These are phyloP conservation scores for Tribolium castaneum DNA, from an alignment of 1,140 invertebrate species.

Conservation along the genomic window DNA sequence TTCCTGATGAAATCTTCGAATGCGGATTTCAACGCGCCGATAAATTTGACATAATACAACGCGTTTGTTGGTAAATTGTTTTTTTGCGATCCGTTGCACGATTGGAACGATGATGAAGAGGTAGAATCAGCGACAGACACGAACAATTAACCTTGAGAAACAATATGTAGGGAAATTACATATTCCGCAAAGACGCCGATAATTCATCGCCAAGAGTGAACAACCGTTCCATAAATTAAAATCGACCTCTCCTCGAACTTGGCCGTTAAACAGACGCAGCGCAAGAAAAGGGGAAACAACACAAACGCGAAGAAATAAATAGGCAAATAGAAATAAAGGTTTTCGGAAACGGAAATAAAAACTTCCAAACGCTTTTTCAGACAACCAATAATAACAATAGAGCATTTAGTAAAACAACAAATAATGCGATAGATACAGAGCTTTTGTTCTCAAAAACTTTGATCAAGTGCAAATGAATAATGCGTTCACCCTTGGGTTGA, in stretches of 20 bases:
- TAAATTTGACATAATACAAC: neutral
- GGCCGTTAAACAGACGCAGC: neutral
- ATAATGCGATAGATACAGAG: no score
- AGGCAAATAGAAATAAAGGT: no score
- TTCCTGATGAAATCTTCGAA: conserved; percentile 1
- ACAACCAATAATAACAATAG: no score
- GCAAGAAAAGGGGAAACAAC: neutral
- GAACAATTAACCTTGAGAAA: conserved; percentile 21
- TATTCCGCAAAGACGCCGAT: conserved; percentile 14
- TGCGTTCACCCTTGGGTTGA: no score
- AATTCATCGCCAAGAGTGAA: conserved; percentile 11
- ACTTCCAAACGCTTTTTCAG: no score
- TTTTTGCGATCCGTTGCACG: neutral
- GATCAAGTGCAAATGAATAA: no score
- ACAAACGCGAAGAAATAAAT: neutral
- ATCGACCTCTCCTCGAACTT: conserved; percentile 19
- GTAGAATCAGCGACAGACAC: neutral
- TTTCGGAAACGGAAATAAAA: no score
- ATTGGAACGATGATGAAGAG: neutral
- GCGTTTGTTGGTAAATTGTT: neutral
- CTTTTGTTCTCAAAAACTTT: no score
- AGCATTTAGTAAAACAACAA: no score
- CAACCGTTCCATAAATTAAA: conserved; percentile 26
- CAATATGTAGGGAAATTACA: conserved; percentile 8
- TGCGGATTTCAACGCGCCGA: neutral